phyloP scores from a whole-genome alignment of 2,113 vertebrate species.

The Tragelaphus buxtoni region DNA sequence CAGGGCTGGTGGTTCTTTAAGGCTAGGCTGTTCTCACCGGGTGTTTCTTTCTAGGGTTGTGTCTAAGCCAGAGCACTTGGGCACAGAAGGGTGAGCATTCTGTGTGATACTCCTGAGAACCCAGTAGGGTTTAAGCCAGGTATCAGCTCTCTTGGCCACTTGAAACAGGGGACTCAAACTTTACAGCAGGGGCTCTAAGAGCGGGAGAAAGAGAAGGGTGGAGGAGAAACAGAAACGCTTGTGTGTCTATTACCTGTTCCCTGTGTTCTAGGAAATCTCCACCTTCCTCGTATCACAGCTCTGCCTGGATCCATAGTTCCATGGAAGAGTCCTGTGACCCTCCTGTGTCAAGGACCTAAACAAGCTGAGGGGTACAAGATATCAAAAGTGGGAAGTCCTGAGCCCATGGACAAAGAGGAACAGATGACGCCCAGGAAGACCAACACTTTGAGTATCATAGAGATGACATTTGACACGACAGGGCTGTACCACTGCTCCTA shows the following conservation, averaged over 20 bases:
- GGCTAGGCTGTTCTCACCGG: background rate
- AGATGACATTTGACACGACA: too few relatives aligned
- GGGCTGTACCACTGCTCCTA: background rate
- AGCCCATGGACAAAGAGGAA: background rate
- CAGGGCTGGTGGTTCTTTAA: background rate
- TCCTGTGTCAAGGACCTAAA: background rate
- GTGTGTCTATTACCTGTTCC: background rate
- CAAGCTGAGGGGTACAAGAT: background rate
- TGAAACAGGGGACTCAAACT: background rate
- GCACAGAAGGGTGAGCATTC: background rate
- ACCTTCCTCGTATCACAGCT: background rate
- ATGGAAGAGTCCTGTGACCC: rapidly evolving
- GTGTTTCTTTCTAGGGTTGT: background rate
- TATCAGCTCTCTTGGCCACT: background rate
- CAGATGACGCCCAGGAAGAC: rapidly evolving
- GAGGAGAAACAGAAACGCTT: background rate
- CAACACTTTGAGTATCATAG: rapidly evolving
- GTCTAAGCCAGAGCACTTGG: background rate
- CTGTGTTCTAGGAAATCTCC: background rate
- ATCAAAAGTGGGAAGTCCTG: too few relatives aligned
- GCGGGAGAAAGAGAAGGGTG: too few relatives aligned
- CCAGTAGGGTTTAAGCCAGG: background rate
- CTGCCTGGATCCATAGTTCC: background rate
- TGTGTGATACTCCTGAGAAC: too few relatives aligned
- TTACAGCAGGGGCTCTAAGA: too few relatives aligned